These are phyloP conservation scores for Vireo altiloquus DNA, from an alignment of 2,113 vertebrate species.

Conservation along the genomic window DNA sequence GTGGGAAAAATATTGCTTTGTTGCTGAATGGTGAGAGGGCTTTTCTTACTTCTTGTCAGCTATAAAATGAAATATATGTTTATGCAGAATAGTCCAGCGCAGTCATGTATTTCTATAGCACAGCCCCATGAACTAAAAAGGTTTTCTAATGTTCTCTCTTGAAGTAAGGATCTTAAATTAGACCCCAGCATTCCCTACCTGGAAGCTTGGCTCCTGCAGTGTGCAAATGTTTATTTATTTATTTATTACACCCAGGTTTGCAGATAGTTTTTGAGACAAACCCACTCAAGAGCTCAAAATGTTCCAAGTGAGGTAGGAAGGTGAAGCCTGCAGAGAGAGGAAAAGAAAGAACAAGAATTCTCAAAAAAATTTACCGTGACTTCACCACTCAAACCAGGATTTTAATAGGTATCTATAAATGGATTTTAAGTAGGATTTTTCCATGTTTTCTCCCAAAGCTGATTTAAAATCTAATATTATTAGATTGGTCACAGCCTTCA, in stretches of 20 bases:
- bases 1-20: background rate
- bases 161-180: conserved; percentile 26
- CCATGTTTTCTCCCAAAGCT: conserved; percentile 61
- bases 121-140: background rate
- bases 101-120: background rate
- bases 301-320: background rate
- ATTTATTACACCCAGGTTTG: background rate
- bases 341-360: conserved; percentile 21
- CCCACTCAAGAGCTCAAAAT: background rate
- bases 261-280: conserved; percentile 19
- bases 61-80: background rate
- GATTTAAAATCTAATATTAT: conserved; percentile 78
- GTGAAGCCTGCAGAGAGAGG: background rate
- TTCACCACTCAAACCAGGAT: conserved; percentile 38
- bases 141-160: background rate
- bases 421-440: conserved; percentile 64
- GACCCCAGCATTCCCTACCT: background rate
- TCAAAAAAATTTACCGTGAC: background rate
- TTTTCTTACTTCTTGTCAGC: background rate
- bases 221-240: background rate
- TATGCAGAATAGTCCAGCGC: background rate
- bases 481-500: conserved; percentile 75
- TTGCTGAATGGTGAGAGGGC: background rate
- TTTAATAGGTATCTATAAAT: conserved; percentile 53
- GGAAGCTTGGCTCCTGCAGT: background rate